A percentile compares a stretch with the other conserved stretches of the same genome.
These are phyloP conservation scores for Crotalus tigris DNA, from an alignment of 2,113 vertebrate species.

Conservation along the genomic window DNA sequence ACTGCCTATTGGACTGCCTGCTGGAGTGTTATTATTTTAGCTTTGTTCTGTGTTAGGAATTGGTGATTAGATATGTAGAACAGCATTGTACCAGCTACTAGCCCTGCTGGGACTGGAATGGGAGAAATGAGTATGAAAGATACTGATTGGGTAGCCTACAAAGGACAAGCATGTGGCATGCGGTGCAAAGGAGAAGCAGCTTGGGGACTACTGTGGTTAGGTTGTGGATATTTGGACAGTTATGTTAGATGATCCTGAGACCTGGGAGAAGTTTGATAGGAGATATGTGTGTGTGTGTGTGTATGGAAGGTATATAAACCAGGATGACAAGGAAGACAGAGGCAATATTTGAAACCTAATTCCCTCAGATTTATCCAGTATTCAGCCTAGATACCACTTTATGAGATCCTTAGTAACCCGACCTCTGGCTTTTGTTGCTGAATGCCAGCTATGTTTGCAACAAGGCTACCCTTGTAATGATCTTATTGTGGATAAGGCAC, in stretches of 20 bases:
- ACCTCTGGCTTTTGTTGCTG: too few relatives aligned
- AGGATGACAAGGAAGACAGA: neutral
- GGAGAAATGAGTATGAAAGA: neutral
- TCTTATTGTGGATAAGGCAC: too few relatives aligned
- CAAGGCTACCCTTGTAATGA: too few relatives aligned
- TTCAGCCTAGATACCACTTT: too few relatives aligned
- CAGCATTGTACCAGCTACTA: neutral
- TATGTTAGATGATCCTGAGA: neutral
- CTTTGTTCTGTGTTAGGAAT: neutral
- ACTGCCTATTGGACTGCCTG: neutral
- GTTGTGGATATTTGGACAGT: neutral
- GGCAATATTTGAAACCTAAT: neutral
- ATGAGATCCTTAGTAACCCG: too few relatives aligned
- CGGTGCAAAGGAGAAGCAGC: neutral
- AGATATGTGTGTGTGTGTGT: neutral
- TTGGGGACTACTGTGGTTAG: neutral
- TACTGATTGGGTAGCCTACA: neutral
- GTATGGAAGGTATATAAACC: neutral
- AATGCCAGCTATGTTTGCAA: too few relatives aligned
- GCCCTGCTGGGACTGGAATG: neutral
- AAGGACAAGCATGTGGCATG: neutral
- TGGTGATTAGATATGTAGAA: neutral
- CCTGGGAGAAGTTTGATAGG: neutral
- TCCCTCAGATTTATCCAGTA: too few relatives aligned
- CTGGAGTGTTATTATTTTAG: neutral